A percentile compares a stretch with the other conserved stretches of the same genome.
Evolutionary conservation across 2,888 invertebrate species (phyloP).

Genomic region (Eupelmus urozonus): DNA sequence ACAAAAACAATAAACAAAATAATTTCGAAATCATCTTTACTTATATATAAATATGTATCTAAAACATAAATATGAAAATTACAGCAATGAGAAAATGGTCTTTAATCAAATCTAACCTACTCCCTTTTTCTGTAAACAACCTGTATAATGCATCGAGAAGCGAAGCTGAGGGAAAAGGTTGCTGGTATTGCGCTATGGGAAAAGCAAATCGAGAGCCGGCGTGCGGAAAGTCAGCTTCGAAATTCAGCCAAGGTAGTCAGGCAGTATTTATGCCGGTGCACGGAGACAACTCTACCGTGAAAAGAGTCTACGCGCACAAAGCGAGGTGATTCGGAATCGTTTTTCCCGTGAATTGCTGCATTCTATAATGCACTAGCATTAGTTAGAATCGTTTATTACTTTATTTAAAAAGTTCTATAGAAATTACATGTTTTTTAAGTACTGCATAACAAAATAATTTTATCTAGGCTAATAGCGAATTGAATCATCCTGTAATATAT

Average conservation of each 20-base stretch:
- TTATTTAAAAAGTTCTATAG: no score
- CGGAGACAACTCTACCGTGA: slow-evolving; percentile 43
- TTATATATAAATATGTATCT: no score
- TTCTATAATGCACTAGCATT: slow-evolving; percentile 22
- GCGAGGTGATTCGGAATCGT: not conserved
- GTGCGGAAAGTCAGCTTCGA: slow-evolving; percentile 38
- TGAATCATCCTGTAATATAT: no score
- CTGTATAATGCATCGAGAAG: slow-evolving; percentile 33
- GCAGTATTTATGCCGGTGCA: slow-evolving; percentile 52
- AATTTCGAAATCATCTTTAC: no score
- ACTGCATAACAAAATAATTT: no score
- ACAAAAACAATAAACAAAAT: no score
- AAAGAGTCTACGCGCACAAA: slow-evolving; percentile 39
- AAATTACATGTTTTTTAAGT: no score
- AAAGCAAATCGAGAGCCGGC: slow-evolving; percentile 41
- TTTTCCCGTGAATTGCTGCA: not conserved
- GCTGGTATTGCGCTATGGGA: slow-evolving; percentile 18
- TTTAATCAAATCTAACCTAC: slow-evolving; percentile 41
- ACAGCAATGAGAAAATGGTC: not conserved
- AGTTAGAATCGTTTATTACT: no score
- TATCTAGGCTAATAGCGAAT: no score
- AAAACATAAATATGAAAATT: no score
- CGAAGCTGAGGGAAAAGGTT: slow-evolving; percentile 9
- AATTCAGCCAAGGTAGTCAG: slow-evolving; percentile 54
- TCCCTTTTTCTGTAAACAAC: slow-evolving; percentile 25